phyloP scores from a whole-genome alignment of 2,113 vertebrate species.

The Gnathonemus echidnorhynchus region DNA sequence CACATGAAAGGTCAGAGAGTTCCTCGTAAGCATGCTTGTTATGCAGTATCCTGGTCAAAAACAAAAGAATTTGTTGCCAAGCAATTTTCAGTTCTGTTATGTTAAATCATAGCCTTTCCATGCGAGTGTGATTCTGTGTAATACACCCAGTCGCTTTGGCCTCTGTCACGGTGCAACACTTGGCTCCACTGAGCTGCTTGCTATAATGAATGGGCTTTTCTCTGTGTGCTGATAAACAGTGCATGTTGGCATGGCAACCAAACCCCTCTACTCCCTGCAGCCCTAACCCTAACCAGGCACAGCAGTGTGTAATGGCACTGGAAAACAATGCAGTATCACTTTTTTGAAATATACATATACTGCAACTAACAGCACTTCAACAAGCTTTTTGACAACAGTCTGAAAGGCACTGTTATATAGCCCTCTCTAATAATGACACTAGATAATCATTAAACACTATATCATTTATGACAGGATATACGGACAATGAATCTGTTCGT shows the following conservation, averaged over 20 bases:
- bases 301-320: neutral
- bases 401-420: neutral
- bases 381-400: neutral
- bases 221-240: constrained; percentile 11
- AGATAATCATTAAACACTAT: neutral
- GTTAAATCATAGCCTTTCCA: neutral
- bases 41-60: neutral
- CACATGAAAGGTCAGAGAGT: neutral
- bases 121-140: neutral
- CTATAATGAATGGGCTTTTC: neutral
- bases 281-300: neutral
- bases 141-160: neutral
- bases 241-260: constrained; percentile 21
- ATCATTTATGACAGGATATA: neutral
- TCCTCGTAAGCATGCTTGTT: neutral
- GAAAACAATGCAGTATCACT: neutral
- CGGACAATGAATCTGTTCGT: neutral
- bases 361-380: neutral
- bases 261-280: constrained; percentile 4
- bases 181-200: neutral
- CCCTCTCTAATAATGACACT: neutral
- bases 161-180: neutral
- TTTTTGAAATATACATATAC: neutral
- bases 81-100: neutral
- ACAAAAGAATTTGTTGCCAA: neutral